phyloP scores from a whole-genome alignment of 1,140 invertebrate species.

The Coptotermes formosanus region DNA sequence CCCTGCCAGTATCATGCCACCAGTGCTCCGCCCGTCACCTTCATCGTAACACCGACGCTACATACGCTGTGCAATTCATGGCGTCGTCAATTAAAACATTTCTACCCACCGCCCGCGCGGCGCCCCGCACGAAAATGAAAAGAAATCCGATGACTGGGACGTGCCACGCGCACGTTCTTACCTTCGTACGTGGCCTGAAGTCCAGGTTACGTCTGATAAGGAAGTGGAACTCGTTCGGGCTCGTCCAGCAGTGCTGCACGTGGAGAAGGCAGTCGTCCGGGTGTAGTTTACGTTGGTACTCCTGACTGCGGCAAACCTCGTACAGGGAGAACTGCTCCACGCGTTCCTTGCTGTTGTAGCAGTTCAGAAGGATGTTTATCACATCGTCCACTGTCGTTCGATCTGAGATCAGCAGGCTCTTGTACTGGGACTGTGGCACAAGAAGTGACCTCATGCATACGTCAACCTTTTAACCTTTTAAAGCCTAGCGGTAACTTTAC shows the following conservation, averaged over 20 bases:
- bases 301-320: slow-evolving; percentile 67
- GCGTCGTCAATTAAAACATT: no score
- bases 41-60: no score
- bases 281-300: slow-evolving; percentile 83
- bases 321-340: slow-evolving; percentile 85
- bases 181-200: slow-evolving; percentile 31
- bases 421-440: slow-evolving; percentile 76
- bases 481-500: no score
- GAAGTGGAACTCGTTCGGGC: slow-evolving; percentile 67
- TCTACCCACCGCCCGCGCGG: no score
- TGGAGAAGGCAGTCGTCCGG: slow-evolving; percentile 81
- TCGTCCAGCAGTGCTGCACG: slow-evolving; percentile 74
- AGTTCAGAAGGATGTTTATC: slow-evolving; percentile 79
- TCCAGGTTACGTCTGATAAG: slow-evolving; percentile 58
- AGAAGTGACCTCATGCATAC: slow-evolving; percentile 31
- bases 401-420: slow-evolving; percentile 85
- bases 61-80: no score
- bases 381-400: slow-evolving; percentile 87
- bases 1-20: no score
- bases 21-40: no score
- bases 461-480: no score
- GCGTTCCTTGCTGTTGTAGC: slow-evolving; percentile 75
- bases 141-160: no score
- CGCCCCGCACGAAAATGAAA: no score
- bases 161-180: neutral